Conservation (phyloP, 2,888 invertebrate species). For the Sphaerophoria rueppellii region DNA sequence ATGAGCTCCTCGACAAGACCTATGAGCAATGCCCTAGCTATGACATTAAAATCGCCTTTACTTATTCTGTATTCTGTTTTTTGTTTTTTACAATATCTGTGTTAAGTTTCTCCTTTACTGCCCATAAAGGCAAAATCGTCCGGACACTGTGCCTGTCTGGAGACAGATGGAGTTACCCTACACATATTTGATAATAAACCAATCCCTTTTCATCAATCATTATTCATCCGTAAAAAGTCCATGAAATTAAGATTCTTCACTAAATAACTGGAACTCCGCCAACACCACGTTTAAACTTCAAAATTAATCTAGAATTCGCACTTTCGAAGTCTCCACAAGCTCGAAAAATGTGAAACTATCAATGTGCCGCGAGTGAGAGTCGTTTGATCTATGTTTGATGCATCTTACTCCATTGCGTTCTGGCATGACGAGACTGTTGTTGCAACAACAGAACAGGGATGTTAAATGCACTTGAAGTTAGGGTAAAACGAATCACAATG, state of each 20-base stretch:
- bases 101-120: too few species aligned
- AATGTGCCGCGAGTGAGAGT: constrained; percentile 11
- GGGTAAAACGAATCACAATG: constrained; percentile 59
- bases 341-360: constrained; percentile 28
- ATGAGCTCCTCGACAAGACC: too few species aligned
- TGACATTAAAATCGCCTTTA: too few species aligned
- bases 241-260: neutral
- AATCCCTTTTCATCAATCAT: constrained; percentile 1
- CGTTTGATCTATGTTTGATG: neutral
- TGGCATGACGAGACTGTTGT: constrained; percentile 12
- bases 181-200: neutral
- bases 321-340: constrained; percentile 48
- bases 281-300: neutral
- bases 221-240: constrained; percentile 33
- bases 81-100: too few species aligned
- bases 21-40: too few species aligned
- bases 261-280: constrained; percentile 3
- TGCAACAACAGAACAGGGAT: neutral
- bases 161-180: too few species aligned
- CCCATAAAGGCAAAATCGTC: too few species aligned
- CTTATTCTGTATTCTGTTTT: too few species aligned
- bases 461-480: constrained; percentile 58
- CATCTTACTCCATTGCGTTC: constrained; percentile 55
- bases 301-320: constrained; percentile 66
- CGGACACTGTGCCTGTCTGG: too few species aligned